Conservation (phyloP, 2,888 invertebrate species). For the Podabrus alpinus region DNA sequence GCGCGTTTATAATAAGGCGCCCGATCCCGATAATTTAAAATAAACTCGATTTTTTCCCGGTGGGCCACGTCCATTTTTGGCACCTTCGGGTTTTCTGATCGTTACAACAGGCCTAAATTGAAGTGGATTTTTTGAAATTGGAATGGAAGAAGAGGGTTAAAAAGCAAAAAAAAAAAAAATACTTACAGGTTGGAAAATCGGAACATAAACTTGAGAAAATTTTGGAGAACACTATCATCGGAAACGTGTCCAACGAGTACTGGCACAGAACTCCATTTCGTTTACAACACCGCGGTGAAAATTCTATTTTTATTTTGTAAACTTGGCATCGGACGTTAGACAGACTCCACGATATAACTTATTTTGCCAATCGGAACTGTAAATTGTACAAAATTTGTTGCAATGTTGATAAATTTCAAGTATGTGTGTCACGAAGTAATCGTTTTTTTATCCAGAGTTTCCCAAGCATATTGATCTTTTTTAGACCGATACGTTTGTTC, state of each 20-base stretch:
- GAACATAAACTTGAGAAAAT: neutral
- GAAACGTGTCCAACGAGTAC: conserved; percentile 3
- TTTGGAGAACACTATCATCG: neutral
- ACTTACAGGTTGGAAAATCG: neutral
- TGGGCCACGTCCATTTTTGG: neutral
- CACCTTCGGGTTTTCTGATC: neutral
- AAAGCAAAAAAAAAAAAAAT: neutral
- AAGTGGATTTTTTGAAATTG: neutral
- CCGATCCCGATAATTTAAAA: neutral
- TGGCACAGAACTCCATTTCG: conserved; percentile 9
- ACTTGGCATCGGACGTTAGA: conserved; percentile 11
- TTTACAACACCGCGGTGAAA: conserved; percentile 3
- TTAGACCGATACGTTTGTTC: no score
- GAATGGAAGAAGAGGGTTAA: neutral
- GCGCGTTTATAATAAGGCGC: neutral
- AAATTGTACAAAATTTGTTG: neutral
- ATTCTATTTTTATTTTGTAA: conserved; percentile 11
- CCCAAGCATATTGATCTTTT: neutral
- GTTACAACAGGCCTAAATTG: neutral
- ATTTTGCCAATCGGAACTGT: neutral
- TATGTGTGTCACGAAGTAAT: neutral
- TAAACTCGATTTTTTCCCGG: neutral
- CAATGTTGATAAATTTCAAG: neutral
- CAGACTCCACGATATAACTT: neutral
- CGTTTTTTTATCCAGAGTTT: neutral